These are phyloP conservation scores for Zygothrica quintamaculata DNA, from an alignment of 2,888 invertebrate genomes.

Conservation along the genomic window DNA sequence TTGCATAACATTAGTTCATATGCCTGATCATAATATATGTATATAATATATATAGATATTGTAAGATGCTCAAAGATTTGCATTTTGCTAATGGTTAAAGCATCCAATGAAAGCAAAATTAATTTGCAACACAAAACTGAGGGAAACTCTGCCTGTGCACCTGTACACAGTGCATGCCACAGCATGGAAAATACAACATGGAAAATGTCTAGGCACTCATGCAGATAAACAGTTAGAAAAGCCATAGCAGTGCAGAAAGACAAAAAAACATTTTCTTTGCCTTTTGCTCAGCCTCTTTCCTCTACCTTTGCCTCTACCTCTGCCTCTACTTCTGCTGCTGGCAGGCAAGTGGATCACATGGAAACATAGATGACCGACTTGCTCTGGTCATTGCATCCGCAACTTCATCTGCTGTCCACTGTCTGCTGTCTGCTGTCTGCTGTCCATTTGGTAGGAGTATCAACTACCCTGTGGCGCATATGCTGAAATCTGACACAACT, in stretches of 20 bases:
- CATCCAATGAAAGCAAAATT: slow-evolving; percentile 69
- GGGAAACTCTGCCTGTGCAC: slow-evolving; percentile 10
- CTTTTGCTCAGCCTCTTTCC: not conserved
- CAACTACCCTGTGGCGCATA: slow-evolving; percentile 32
- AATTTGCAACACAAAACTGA: slow-evolving; percentile 63
- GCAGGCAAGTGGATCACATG: slow-evolving; percentile 62
- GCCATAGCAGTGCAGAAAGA: slow-evolving; percentile 59
- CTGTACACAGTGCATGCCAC: slow-evolving; percentile 43
- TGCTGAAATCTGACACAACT: slow-evolving; percentile 11
- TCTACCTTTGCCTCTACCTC: not conserved
- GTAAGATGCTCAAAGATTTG: slow-evolving; percentile 50
- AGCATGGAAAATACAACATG: slow-evolving; percentile 53
- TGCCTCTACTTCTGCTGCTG: no score
- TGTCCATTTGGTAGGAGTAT: slow-evolving; percentile 16
- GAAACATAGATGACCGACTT: slow-evolving; percentile 60
- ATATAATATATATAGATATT: not conserved
- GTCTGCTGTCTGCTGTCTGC: slow-evolving; percentile 8
- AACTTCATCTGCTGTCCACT: slow-evolving; percentile 43
- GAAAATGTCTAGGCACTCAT: slow-evolving; percentile 55
- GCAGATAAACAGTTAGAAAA: slow-evolving; percentile 76
- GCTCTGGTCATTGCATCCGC: slow-evolving; percentile 42
- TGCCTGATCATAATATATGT: slow-evolving; percentile 6
- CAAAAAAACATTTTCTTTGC: slow-evolving; percentile 27
- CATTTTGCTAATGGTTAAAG: slow-evolving; percentile 44
- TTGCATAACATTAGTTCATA: slow-evolving; percentile 42